Percentiles rank a stretch among this genome's conserved stretches.
phyloP scores from a whole-genome alignment of 2,113 vertebrate genomes.

The Myrmecobius fasciatus region DNA sequence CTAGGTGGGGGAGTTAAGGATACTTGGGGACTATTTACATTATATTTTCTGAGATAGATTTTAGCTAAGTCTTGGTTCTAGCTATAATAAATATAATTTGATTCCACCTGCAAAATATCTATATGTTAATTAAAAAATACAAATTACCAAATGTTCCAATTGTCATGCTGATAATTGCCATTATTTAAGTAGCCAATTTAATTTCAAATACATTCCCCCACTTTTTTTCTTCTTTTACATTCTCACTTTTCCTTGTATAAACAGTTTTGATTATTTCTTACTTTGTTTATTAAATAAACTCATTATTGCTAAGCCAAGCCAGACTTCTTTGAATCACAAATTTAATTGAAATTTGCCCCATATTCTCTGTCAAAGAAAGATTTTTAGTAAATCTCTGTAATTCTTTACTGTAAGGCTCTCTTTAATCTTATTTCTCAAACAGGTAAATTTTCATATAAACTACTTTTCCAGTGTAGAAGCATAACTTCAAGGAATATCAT shows the following conservation, averaged over 20 bases:
- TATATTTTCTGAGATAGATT: too few relatives aligned
- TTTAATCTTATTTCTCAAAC: background rate
- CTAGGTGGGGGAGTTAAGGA: background rate
- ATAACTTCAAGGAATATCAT: background rate
- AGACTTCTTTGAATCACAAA: background rate
- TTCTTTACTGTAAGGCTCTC: background rate
- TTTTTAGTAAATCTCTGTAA: background rate
- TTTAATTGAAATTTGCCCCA: background rate
- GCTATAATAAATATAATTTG: background rate
- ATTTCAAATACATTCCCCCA: background rate
- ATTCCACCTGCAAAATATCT: background rate
- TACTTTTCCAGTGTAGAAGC: background rate
- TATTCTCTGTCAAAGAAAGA: background rate
- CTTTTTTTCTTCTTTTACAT: background rate
- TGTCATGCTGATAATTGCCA: background rate
- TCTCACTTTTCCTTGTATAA: background rate
- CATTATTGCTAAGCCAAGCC: background rate
- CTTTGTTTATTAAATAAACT: background rate
- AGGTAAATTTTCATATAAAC: background rate
- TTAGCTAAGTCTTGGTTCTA: background rate
- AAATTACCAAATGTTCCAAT: background rate
- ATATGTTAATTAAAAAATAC: too few relatives aligned
- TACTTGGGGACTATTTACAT: background rate
- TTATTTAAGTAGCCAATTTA: background rate
- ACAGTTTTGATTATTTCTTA: background rate